Evolutionary conservation across 2,797 vertebrate species (phyloP), one percentile per base, ranked within the genome.

Genomic region (Acanthurus tractus): DNA sequence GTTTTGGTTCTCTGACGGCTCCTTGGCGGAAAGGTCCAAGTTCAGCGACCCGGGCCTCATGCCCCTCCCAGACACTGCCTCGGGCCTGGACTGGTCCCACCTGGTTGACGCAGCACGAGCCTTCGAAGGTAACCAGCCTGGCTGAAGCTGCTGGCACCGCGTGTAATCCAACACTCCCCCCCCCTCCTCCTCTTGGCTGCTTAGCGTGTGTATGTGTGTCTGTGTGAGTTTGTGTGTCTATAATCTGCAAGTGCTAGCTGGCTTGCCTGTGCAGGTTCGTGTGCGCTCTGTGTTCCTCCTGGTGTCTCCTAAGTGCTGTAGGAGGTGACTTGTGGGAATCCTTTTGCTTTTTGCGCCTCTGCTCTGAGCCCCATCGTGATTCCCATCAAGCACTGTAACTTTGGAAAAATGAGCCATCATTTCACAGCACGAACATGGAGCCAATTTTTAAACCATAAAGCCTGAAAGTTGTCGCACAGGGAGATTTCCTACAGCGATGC

Each of bases 1-100:
- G 88, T 96, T 97, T 95, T 99, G 98, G 97, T 98, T 97, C 95
- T 99, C 98, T 87, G 98, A 99, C 82, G 96, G 98, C 85, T 98
- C 97, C 89, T 94, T 99, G 90, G 97, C 96, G 85, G 98, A 99
- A 91, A 97, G 96, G 95, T 96, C 96, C 93, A 98, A 97, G 95
- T 96, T 96, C 89, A 94, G 95, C 93, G 98, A 99, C 93, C 96
- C 96, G 36, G 97, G 97, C 87, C 95, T 99, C 94, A 98, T 99
- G 96, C 98, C 98, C 82, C 97, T 99, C 81, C 97, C 98, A 80
- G 97, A 99, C 94, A 94, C 97, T 57, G 97, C 96, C 90, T 93
- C 96, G 11, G 97, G 96, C 83, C 94, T 99, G 93, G 97, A 98
- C 93, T 99, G 98, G 98, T 96, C 96, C 86, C 96, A 98, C 94